Percentiles rank a stretch among this genome's conserved stretches.
These are phyloP conservation scores for Volucella inanis DNA, from an alignment of 2,888 invertebrate species.

Conservation along the genomic window DNA sequence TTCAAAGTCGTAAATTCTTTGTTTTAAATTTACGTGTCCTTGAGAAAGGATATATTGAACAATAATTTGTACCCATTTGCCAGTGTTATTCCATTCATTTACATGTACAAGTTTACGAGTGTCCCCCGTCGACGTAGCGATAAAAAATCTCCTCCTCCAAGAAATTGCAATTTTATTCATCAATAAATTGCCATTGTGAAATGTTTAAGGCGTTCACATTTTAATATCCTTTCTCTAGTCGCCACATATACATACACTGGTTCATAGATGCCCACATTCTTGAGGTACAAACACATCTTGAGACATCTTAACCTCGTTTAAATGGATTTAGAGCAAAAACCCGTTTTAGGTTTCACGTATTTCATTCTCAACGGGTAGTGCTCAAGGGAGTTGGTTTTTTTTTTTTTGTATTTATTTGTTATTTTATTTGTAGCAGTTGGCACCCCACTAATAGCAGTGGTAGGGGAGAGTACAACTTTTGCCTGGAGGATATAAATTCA, in stretches of 20 bases:
- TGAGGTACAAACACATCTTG: background rate
- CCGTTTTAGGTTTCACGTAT: background rate
- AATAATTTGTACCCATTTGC: background rate
- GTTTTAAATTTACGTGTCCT: slow-evolving; percentile 22
- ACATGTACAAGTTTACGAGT: too few species aligned
- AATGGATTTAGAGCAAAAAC: slow-evolving; percentile 13
- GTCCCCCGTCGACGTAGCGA: background rate
- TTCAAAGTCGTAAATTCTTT: background rate
- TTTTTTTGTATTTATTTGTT: too few species aligned
- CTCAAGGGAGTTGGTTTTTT: too few species aligned
- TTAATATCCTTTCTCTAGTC: slow-evolving; percentile 1
- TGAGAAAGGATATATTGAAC: background rate
- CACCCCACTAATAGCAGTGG: too few species aligned
- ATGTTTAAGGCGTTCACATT: slow-evolving; percentile 5
- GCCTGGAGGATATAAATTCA: slow-evolving; percentile 65
- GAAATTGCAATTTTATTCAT: slow-evolving; percentile 11
- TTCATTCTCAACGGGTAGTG: background rate
- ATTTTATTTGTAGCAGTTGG: too few species aligned
- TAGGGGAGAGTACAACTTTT: slow-evolving; percentile 19
- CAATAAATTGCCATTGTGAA: slow-evolving; percentile 13
- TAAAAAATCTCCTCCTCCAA: too few species aligned
- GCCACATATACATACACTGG: too few species aligned
- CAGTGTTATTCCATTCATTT: background rate
- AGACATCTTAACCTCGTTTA: slow-evolving; percentile 23
- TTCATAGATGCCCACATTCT: too few species aligned